Conservation (phyloP, 2,888 invertebrate genomes). For the Colostygia pectinataria region DNA sequence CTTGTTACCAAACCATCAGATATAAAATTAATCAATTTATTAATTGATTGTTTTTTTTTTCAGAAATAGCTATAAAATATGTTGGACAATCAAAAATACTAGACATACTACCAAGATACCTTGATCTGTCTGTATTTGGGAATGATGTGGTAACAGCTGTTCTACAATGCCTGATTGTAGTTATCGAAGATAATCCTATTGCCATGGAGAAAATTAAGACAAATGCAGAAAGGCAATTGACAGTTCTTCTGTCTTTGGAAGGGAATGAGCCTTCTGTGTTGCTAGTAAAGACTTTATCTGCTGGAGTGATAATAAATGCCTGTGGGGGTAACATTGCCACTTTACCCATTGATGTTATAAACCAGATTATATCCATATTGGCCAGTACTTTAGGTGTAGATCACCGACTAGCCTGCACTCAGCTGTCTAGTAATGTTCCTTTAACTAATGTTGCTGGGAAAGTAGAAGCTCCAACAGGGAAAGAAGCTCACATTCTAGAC, state of each 20-base stretch:
- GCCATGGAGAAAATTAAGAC: slow-evolving; percentile 81
- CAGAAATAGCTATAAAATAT: slow-evolving; percentile 84
- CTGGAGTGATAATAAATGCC: slow-evolving; percentile 83
- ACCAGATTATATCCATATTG: slow-evolving; percentile 76
- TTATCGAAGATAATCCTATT: slow-evolving; percentile 87
- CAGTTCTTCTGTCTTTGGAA: slow-evolving; percentile 64
- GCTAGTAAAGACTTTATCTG: slow-evolving; percentile 81
- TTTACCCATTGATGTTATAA: slow-evolving; percentile 71
- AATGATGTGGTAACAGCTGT: slow-evolving; percentile 80
- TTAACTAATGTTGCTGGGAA: slow-evolving; percentile 58
- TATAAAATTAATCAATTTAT: too few species aligned
- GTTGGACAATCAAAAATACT: slow-evolving; percentile 85
- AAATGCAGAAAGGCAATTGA: slow-evolving; percentile 69
- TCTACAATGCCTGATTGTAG: slow-evolving; percentile 87
- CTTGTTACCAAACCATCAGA: too few species aligned
- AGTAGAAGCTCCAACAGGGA: slow-evolving; percentile 55
- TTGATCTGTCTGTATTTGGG: slow-evolving; percentile 83
- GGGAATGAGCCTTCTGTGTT: slow-evolving; percentile 65
- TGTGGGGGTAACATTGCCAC: slow-evolving; percentile 65
- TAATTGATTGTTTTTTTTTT: slow-evolving; percentile 40
- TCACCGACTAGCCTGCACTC: slow-evolving; percentile 73
- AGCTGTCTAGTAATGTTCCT: slow-evolving; percentile 75
- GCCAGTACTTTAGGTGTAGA: slow-evolving; percentile 80
- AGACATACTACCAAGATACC: slow-evolving; percentile 82
- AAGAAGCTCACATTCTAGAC: slow-evolving; percentile 67